Conservation (phyloP, 2,888 invertebrate species). For the Pelosia muscerda region DNA sequence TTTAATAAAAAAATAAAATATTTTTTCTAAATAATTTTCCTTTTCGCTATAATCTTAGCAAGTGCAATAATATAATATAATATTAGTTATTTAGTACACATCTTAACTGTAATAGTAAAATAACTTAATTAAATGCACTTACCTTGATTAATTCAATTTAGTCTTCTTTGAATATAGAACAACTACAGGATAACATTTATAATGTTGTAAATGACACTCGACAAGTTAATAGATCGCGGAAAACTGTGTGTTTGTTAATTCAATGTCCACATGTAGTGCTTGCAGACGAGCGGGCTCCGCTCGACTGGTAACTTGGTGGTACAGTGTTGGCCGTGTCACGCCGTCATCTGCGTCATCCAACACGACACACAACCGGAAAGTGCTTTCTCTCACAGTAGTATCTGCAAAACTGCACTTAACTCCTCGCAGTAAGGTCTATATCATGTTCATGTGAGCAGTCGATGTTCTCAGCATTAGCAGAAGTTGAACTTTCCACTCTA, state of each 20-base stretch:
- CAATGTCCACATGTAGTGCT: conserved; percentile 57
- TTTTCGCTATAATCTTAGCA: not conserved
- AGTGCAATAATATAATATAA: not conserved
- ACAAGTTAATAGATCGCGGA: conserved; percentile 50
- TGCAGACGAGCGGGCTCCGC: conserved; percentile 68
- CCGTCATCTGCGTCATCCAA: conserved; percentile 83
- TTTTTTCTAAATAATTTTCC: not conserved
- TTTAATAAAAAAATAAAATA: not conserved
- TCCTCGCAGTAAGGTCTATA: conserved; percentile 64
- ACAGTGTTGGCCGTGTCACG: conserved; percentile 59
- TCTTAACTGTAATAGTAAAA: not conserved
- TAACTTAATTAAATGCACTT: conserved; percentile 19
- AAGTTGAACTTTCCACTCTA: conserved; percentile 66
- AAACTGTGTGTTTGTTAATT: conserved; percentile 57
- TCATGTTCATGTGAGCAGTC: conserved; percentile 21
- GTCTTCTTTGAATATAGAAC: conserved; percentile 21
- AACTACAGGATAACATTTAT: conserved; percentile 61
- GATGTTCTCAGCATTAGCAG: conserved; percentile 32
- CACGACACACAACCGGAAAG: conserved; percentile 79
- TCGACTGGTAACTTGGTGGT: conserved; percentile 67
- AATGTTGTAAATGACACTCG: conserved; percentile 35
- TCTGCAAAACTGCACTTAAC: conserved; percentile 65
- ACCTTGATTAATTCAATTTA: conserved; percentile 33
- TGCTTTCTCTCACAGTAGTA: conserved; percentile 78
- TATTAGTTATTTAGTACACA: not conserved